phyloP scores from a whole-genome alignment of 2,888 invertebrate species.

The Melitaea athalia region DNA sequence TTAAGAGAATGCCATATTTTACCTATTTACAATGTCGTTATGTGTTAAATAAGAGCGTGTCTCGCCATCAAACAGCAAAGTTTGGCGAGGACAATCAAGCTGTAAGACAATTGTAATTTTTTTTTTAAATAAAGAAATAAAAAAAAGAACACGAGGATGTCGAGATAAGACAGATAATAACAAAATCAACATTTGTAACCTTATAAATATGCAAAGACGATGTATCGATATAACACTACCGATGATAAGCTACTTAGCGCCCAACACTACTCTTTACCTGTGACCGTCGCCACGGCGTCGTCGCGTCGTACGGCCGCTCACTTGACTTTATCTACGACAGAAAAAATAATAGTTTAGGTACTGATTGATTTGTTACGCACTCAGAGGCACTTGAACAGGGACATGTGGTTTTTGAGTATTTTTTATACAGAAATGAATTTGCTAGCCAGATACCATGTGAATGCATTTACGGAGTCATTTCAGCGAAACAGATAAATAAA shows the following conservation, averaged over 20 bases:
- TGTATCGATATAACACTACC: not conserved
- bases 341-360: constrained; percentile 30
- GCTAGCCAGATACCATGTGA: not conserved
- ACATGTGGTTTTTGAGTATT: constrained; percentile 27
- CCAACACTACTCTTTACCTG: constrained; percentile 27
- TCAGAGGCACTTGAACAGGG: constrained; percentile 17
- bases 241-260: not conserved
- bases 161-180: not conserved
- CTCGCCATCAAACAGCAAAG: no score
- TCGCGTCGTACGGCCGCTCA: constrained; percentile 27
- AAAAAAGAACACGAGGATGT: no score
- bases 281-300: constrained; percentile 24
- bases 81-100: no score
- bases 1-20: no score
- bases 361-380: constrained; percentile 37
- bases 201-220: no score
- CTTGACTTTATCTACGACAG: constrained; percentile 28
- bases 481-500: no score
- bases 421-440: not conserved
- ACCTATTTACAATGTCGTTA: no score
- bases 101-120: no score
- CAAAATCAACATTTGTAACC: not conserved
- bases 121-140: no score
- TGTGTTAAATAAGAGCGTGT: no score
- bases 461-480: not conserved